Conservation (phyloP, 2,113 vertebrate genomes). For the Canis aureus region DNA sequence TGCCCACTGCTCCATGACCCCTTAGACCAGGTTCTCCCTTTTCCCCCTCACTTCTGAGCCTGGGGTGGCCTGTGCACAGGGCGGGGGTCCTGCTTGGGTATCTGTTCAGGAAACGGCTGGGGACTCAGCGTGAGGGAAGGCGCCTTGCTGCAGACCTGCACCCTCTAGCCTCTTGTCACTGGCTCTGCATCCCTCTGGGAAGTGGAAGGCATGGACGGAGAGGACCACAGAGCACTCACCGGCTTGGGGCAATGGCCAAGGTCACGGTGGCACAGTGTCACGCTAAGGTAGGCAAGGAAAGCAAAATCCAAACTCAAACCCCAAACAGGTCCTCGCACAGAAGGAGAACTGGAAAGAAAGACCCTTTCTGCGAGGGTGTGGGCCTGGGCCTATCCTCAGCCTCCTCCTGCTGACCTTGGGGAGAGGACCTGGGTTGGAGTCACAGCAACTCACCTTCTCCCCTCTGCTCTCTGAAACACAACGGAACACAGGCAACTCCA, state of each 20-base stretch:
- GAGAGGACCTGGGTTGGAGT: background rate
- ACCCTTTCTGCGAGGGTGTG: background rate
- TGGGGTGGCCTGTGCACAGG: background rate
- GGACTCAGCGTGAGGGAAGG: background rate
- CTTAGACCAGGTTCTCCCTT: background rate
- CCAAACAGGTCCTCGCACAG: background rate
- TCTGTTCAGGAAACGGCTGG: background rate
- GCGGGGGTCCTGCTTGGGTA: background rate
- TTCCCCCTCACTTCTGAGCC: background rate
- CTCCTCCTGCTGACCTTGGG: rapidly evolving
- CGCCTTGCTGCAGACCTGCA: background rate
- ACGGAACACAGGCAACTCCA: rapidly evolving
- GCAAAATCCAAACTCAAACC: background rate
- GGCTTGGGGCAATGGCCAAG: background rate
- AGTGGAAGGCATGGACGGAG: rapidly evolving
- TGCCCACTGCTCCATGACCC: rapidly evolving
- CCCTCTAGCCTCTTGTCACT: background rate
- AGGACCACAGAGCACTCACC: rapidly evolving
- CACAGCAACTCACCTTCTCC: background rate
- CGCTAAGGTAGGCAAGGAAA: background rate
- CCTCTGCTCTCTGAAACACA: background rate
- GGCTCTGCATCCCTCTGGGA: background rate
- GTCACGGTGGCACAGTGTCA: background rate
- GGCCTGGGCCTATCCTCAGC: background rate
- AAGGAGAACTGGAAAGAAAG: background rate